Base-by-base conservation (phyloP, 1,140 invertebrate genomes). In the Akabosia matsudoensis region DNA sequence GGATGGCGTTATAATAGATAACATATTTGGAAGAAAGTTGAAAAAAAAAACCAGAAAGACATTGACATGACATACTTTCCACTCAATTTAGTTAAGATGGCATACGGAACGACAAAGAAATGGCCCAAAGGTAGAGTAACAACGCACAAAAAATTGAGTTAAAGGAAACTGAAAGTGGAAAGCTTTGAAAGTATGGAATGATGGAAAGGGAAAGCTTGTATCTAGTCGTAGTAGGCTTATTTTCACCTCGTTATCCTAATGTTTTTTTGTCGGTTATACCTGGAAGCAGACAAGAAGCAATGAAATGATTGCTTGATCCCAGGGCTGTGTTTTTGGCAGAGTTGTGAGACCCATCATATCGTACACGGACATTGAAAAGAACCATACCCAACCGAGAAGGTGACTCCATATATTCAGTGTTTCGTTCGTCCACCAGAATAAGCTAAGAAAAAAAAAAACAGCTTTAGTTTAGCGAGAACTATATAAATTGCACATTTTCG, bases 341-440 rank as follows among this genome's bases (percentile, higher is more conserved):
- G 74, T 90, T 81, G 92, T 92, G 26, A 93, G 87, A 77, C 93
- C 86, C 79, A 91, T 89, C 52, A 95, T 87, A 83, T 96, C 95
- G 81, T 95, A 92, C 51, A 96, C 87, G 10, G 94, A 93, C 70
- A 97, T 85, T 24, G 90, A 90, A 24, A 94, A 85, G 80, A 98
- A 94, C 13, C 97, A 85, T 82, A 95, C 89, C 87, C 95, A 97
- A 10, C 96, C 96, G 78, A 95, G 90, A 79, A 98, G 87, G 85
- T 98, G 96, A 73, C 93, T 95, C 96, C 96, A 98, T 83, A 98
- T 97, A 82, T 98, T 98, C 79, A 98, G 90, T 1, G 95, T 97
- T 85, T 98, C 96, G 83, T 98, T 98, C 22, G 93, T 97, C 94
- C 95, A 96, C 90, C 94, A 94, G 86, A 97, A 96, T 83, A 96